A percentile compares a stretch with the other conserved stretches of the same genome.
These are phyloP conservation scores for Alectura lathami DNA, from an alignment of 2,113 vertebrate genomes.

Conservation along the genomic window DNA sequence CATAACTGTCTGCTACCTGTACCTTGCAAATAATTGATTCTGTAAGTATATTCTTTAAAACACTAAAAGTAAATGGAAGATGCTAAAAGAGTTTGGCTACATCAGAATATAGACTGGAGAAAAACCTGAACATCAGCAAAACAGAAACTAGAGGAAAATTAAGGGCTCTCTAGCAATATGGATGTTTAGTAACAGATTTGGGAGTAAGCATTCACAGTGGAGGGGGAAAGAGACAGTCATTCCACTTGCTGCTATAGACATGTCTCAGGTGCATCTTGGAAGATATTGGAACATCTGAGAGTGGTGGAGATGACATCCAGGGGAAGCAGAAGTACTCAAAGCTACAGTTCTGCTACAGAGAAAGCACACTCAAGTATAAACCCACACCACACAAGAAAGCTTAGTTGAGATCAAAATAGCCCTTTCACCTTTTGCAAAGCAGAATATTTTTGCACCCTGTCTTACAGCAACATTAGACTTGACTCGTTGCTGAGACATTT, in stretches of 20 bases:
- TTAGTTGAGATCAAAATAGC: not conserved
- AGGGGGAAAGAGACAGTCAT: not conserved
- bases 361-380: fast-evolving
- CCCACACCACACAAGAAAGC: not conserved
- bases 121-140: not conserved
- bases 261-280: not conserved
- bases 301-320: not conserved
- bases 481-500: not conserved
- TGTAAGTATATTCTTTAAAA: not conserved
- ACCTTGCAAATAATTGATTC: not conserved
- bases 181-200: not conserved
- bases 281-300: not conserved
- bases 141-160: not conserved
- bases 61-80: not conserved
- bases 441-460: not conserved
- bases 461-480: not conserved
- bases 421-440: not conserved
- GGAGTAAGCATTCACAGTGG: not conserved
- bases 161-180: fast-evolving
- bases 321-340: not conserved
- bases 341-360: not conserved
- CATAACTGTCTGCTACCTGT: not conserved
- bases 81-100: not conserved
- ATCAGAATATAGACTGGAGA: not conserved
- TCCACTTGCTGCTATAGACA: not conserved